Conservation (phyloP, 2,113 vertebrate genomes). For the Synodontis membranacea region DNA sequence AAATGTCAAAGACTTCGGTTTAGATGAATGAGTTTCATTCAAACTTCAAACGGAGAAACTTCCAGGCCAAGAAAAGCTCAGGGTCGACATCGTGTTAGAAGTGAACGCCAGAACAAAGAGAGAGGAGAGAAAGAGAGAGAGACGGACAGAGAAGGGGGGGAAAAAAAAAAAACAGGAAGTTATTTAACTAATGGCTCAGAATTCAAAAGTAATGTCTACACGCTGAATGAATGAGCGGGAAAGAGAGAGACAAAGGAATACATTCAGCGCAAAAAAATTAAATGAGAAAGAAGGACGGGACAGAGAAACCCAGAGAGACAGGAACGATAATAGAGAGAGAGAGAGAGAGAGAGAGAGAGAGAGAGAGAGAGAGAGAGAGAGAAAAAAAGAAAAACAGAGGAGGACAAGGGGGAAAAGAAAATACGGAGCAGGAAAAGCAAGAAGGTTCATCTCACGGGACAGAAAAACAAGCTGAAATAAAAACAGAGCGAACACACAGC, state of each 20-base stretch:
- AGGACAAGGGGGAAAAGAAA: conserved; percentile 1
- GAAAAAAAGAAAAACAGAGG: conserved; percentile 17
- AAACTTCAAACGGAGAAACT: conserved; percentile 3
- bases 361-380: conserved; percentile 11
- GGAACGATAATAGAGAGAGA: conserved; percentile 7
- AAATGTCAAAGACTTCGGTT: conserved; percentile 41
- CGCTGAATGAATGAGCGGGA: background rate
- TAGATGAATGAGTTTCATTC: conserved; percentile 46
- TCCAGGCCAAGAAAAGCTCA: conserved; percentile 5
- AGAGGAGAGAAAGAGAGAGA: conserved; percentile 15
- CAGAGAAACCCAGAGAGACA: conserved; percentile 20
- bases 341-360: conserved; percentile 8
- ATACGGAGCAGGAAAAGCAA: conserved; percentile 40
- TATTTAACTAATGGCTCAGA: conserved; percentile 26
- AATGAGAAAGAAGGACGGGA: conserved; percentile 36
- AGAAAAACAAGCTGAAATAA: conserved; percentile 44
- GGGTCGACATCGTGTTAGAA: conserved; percentile 16
- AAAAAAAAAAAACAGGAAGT: conserved; percentile 8
- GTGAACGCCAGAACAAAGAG: conserved; percentile 23
- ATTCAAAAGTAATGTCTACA: conserved; percentile 25
- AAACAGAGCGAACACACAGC: conserved; percentile 57
- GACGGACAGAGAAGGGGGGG: conserved; percentile 10
- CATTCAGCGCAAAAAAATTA: conserved; percentile 45
- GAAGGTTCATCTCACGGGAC: conserved; percentile 41
- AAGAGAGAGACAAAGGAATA: background rate